phyloP scores from a whole-genome alignment of 1,140 invertebrate species.

The Ectropis grisescens region DNA sequence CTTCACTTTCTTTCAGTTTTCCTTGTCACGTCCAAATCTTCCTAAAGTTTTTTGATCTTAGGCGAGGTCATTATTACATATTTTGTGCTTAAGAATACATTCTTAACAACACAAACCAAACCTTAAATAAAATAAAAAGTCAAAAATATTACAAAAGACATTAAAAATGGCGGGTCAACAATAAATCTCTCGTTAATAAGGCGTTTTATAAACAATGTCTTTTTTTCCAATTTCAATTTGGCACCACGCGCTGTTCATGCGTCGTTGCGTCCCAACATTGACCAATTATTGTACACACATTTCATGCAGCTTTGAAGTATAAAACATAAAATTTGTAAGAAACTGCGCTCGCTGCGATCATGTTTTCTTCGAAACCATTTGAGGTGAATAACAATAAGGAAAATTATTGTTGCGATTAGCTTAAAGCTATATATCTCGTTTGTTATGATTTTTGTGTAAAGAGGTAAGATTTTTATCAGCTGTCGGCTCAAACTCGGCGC shows the following conservation, averaged over 20 bases:
- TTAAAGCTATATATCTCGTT: too few relatives aligned
- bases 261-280: slow-evolving; percentile 27
- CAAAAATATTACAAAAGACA: slow-evolving; percentile 14
- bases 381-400: slow-evolving; percentile 9
- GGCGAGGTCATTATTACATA: too few relatives aligned
- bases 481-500: too few relatives aligned
- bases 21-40: too few relatives aligned
- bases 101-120: too few relatives aligned
- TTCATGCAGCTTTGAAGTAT: slow-evolving; percentile 23
- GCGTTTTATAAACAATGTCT: slow-evolving; percentile 39
- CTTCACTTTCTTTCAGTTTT: too few relatives aligned
- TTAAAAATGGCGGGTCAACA: slow-evolving; percentile 17
- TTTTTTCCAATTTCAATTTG: slow-evolving; percentile 29
- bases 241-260: slow-evolving; percentile 19
- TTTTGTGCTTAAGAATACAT: too few relatives aligned
- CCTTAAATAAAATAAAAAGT: too few relatives aligned
- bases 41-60: too few relatives aligned
- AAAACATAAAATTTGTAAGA: slow-evolving; percentile 12
- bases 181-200: slow-evolving; percentile 51
- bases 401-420: too few relatives aligned
- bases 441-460: too few relatives aligned
- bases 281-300: slow-evolving; percentile 21
- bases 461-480: too few relatives aligned
- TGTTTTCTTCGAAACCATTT: slow-evolving; percentile 10
- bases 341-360: slow-evolving; percentile 7